phyloP scores from a whole-genome alignment of 37 sponge, comb jelly and placozoan genomes.

The Halisarca cf. caerulea region DNA sequence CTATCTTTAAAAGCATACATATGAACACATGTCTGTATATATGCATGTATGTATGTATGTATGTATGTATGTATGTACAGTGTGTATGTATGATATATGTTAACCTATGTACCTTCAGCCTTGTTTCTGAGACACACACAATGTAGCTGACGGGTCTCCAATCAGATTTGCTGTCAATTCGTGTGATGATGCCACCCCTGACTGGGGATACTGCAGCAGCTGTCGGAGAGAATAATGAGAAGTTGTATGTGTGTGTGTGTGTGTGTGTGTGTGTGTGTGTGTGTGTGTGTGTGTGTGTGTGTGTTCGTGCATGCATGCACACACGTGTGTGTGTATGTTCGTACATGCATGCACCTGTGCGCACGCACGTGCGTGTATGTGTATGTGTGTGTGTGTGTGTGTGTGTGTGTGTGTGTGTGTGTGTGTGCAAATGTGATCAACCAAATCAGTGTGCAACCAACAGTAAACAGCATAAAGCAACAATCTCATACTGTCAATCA shows the following conservation, averaged over 20 bases:
- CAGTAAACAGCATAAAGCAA: no score
- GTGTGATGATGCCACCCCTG: not conserved
- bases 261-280: conserved; percentile 17
- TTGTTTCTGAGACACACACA: not conserved
- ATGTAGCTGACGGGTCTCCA: not conserved
- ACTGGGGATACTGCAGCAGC: not conserved
- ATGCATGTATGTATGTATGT: no score
- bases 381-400: not conserved
- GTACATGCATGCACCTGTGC: conserved; percentile 12
- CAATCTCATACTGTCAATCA: no score
- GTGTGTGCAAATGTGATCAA: no score
- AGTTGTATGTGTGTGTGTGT: conserved; percentile 10
- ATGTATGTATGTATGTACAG: no score
- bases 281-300: not conserved
- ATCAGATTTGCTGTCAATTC: not conserved
- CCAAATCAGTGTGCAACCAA: no score
- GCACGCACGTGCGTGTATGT: conserved; percentile 7
- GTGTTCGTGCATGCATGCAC: not conserved
- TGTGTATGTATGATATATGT: no score
- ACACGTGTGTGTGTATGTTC: no score
- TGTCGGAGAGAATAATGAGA: not conserved
- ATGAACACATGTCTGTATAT: no score
- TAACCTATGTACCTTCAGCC: conserved; percentile 8
- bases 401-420: not conserved
- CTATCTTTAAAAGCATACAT: no score